A percentile compares a stretch with the other conserved stretches of the same genome.
These are phyloP conservation scores for Campaea margaritaria DNA, from an alignment of 2,888 invertebrate genomes.

Conservation along the genomic window DNA sequence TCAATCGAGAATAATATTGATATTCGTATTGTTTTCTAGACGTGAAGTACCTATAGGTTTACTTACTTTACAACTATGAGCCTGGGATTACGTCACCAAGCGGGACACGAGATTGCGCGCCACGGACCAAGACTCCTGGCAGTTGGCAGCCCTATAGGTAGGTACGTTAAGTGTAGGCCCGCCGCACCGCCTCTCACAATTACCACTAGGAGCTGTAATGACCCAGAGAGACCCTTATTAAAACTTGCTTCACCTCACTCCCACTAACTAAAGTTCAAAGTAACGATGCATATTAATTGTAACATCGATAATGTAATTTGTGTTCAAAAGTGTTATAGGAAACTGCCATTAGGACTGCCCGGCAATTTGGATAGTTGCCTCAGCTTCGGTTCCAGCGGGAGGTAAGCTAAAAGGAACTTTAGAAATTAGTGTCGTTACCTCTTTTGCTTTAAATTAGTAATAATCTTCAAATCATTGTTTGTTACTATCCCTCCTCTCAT, in stretches of 20 bases:
- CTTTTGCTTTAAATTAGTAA: conserved; percentile 7
- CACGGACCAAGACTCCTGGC: not conserved
- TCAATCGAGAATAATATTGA: not conserved
- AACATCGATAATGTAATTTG: conserved; percentile 68
- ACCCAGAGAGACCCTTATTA: conserved; percentile 79
- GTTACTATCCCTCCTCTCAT: no score
- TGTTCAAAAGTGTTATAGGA: conserved; percentile 46
- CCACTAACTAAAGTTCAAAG: conserved; percentile 71
- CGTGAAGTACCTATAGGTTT: not conserved
- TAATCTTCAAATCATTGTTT: no score
- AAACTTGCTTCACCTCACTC: conserved; percentile 73
- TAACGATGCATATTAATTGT: conserved; percentile 77
- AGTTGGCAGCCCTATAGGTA: conserved; percentile 19
- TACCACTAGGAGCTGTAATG: conserved; percentile 75
- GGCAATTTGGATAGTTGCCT: conserved; percentile 33
- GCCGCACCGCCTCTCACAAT: conserved; percentile 65
- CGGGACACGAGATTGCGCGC: conserved; percentile 2
- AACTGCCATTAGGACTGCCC: conserved; percentile 42
- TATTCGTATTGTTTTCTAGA: not conserved
- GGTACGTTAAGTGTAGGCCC: conserved; percentile 56
- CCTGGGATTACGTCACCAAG: not conserved
- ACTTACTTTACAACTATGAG: not conserved
- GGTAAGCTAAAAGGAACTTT: conserved; percentile 20
- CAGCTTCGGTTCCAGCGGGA: conserved; percentile 10
- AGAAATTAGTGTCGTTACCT: conserved; percentile 3